These are phyloP conservation scores for Crioceris asparagi DNA, from an alignment of 2,888 invertebrate species.

Conservation along the genomic window DNA sequence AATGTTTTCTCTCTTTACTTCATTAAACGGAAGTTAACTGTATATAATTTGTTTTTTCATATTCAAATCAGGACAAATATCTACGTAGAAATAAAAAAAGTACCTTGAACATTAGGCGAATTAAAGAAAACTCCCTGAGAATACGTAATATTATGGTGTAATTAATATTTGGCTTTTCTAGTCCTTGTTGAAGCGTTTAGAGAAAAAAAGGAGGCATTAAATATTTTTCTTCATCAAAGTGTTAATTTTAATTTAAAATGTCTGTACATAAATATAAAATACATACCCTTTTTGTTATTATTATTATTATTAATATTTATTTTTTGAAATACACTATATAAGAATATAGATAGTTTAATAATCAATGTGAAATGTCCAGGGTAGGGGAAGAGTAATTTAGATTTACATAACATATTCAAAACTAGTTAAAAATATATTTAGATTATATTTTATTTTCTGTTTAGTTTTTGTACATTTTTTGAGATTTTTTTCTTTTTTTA, in stretches of 20 bases:
- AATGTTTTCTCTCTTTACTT: too few relatives aligned
- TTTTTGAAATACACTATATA: conserved; percentile 27
- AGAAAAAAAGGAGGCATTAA: conserved; percentile 16
- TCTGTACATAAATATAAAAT: conserved; percentile 21
- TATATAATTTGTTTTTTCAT: too few relatives aligned
- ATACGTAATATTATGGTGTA: neutral
- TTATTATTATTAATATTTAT: conserved; percentile 24
- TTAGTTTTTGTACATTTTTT: conserved; percentile 17
- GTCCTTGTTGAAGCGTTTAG: conserved; percentile 9
- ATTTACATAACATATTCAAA: conserved; percentile 20
- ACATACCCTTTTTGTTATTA: conserved; percentile 21
- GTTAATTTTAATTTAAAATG: conserved; percentile 23
- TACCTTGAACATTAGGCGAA: too few relatives aligned
- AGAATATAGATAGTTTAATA: conserved; percentile 27
- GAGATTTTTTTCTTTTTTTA: conserved; percentile 11
- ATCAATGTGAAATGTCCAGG: conserved; percentile 33
- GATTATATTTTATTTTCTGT: conserved; percentile 16
- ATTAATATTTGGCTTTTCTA: conserved; percentile 13
- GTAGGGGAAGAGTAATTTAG: conserved; percentile 31
- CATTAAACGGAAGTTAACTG: too few relatives aligned
- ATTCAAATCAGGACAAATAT: too few relatives aligned
- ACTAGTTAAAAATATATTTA: conserved; percentile 19
- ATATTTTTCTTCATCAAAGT: conserved; percentile 11
- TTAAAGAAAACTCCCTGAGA: too few relatives aligned
- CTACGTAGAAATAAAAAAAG: too few relatives aligned